Evolutionary conservation across 2,113 vertebrate genomes (phyloP), one percentile per base, ranked within the genome.

Genomic region (Takifugu bimaculatus): DNA sequence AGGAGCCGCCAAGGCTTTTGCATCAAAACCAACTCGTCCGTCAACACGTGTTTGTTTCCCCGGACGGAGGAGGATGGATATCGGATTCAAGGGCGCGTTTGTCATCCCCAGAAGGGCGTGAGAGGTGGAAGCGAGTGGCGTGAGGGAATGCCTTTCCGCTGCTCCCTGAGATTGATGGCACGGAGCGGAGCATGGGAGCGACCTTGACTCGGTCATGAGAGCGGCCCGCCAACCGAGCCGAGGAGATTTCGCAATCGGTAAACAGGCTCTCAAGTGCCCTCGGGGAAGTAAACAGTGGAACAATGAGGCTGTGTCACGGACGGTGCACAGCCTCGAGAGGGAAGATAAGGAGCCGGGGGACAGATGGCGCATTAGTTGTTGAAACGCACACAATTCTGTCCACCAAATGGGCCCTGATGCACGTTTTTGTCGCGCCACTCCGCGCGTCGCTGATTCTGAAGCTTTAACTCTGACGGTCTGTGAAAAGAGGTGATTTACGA

Each of bases 11-110:
- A 63, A 62, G 55, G 43, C 54, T 32, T 54, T 55, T 65, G 58
- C 66, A 56, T 68, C 54, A 60, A 77, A 78, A 60, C 50, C 53
- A 44, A 74, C 77, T 49, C 63, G 35, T 56, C 74, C 44, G 70
- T 80, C 78, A 61, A 77, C 68, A 43, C 49, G 72, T 79, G 68
- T 87, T 83, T 87, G 77, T 77, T 85, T 85, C 63, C 35, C n/a
- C 15, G 63, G 68, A 72, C 75, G 15, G 65, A 72, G 13, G 52
- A 64, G 50, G 62, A 76, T 39, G 55, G 80, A 65, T 70, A 35
- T 70, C 53, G 83, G 79, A 78, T 66, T 61, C 50, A 45, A 45
- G 50, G 53, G 52, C 48, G 52, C 74, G 68, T 79, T 79, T 70
- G 68, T 85, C 76, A 72, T 64, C 2, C 0, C 1, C 5, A 10